Percentiles rank a stretch among this genome's conserved stretches.
Evolutionary conservation across 2,113 vertebrate genomes (phyloP).

Genomic region (Sinocyclocheilus grahami): DNA sequence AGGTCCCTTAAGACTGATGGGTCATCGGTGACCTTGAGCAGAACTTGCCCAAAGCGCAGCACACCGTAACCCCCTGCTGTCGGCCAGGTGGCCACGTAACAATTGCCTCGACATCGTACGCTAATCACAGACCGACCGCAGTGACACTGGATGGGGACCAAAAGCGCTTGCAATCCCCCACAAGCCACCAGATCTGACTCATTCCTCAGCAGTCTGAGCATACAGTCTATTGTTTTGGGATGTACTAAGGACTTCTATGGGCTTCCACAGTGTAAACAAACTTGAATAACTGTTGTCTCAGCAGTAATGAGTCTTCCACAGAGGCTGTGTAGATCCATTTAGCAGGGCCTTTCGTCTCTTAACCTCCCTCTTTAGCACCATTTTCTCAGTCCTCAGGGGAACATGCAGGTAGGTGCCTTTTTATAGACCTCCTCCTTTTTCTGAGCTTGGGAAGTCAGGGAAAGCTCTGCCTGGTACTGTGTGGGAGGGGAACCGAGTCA

Average conservation of each 20-base stretch:
- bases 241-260: background rate
- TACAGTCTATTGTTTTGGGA: background rate
- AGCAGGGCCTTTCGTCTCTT: constrained; percentile 17
- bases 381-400: constrained; percentile 36
- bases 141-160: background rate
- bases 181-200: background rate
- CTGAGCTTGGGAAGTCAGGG: too few relatives aligned
- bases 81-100: constrained; percentile 40
- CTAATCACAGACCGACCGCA: background rate
- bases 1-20: constrained; percentile 12
- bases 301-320: background rate
- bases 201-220: background rate
- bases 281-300: background rate
- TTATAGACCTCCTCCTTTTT: constrained; percentile 19
- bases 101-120: background rate
- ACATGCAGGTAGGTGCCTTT: constrained; percentile 61
- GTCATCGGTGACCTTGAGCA: constrained; percentile 50
- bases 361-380: constrained; percentile 2
- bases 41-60: constrained; percentile 15
- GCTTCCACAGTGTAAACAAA: background rate
- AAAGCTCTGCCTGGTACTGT: constrained; percentile 58
- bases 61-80: constrained; percentile 14
- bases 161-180: background rate
- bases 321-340: constrained; percentile 8
- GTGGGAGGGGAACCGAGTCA: background rate